Evolutionary conservation across 2,797 vertebrate genomes (phyloP), one percentile per base, ranked within the genome.

Genomic region (Distichodus sexfasciatus): DNA sequence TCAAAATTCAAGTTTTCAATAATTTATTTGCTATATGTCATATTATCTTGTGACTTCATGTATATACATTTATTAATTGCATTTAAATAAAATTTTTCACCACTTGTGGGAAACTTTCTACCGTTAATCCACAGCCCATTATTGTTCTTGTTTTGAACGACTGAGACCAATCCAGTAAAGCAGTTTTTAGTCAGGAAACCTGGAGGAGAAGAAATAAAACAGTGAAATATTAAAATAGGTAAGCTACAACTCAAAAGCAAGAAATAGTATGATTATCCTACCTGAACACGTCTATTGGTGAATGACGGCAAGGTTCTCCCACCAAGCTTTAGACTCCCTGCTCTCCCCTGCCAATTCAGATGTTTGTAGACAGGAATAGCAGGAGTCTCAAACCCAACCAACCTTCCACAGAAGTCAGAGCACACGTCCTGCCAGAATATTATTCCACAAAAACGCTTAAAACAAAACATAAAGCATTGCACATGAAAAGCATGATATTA

Each of bases 111-210:
- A 69, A 83, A 40, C 6, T 0, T 6, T 2, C 28, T 68, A 28
- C 81, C 66, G 82, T 87, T 72, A 26, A 86, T 69, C 90, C 90
- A 92, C n/a, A 51, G 41, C 76, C 89, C 89, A 91, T 0, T 11
- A 17, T 12, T 60, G 40, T 23, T 4, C 1, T 12, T 1, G 0
- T 0, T 0, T 17, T 0, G 0, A 40, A 0, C 10, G 3, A 19
- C 12, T 83, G 66, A 91, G 82, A 0, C 91, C 90, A 1, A 91
- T 88, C 91, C 91, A 92, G 73, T 88, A 91, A 1, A 41, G 2
- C 71, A 82, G 1, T 60, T 36, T 0, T 3, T 0, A 35, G 74
- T 80, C 70, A 92, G 81, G 64, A 82, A 89, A 6, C 0, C 38
- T 90, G 92, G 43, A 17, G 58, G 15, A 7, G 66, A 76, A 3